These are phyloP conservation scores for Lichenostomus cassidix DNA, from an alignment of 2,113 vertebrate genomes.

Conservation along the genomic window DNA sequence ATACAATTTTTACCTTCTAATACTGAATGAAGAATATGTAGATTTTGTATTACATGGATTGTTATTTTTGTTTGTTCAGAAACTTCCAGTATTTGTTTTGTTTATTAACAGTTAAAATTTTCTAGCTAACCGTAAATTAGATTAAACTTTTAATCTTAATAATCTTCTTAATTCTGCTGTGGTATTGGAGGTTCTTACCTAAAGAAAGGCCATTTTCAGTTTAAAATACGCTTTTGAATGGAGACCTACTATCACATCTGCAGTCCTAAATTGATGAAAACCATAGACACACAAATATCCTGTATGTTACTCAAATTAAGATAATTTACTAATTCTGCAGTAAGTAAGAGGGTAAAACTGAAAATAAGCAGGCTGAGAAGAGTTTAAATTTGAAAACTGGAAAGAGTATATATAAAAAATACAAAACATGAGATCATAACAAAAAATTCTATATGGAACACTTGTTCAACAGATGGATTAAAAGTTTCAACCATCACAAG, in stretches of 20 bases:
- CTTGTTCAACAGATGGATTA: neutral
- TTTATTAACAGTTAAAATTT: neutral
- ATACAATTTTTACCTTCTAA: neutral
- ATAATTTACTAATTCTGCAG: neutral
- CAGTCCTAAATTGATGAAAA: neutral
- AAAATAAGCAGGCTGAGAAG: neutral
- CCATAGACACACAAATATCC: neutral
- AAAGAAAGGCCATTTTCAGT: neutral
- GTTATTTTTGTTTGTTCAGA: neutral
- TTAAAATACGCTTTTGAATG: neutral
- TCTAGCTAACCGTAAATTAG: neutral
- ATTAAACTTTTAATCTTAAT: neutral
- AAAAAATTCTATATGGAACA: neutral
- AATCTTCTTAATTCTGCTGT: neutral
- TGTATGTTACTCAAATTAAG: neutral
- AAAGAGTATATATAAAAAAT: neutral
- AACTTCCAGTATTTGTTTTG: neutral
- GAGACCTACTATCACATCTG: neutral
- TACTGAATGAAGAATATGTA: neutral
- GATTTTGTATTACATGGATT: neutral
- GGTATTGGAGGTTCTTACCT: neutral
- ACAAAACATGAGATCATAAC: neutral
- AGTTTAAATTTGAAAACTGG: neutral
- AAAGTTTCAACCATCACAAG: neutral
- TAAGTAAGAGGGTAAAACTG: neutral